phyloP scores from a whole-genome alignment of 1,140 invertebrate species.

The Philotrypesis tridentata region DNA sequence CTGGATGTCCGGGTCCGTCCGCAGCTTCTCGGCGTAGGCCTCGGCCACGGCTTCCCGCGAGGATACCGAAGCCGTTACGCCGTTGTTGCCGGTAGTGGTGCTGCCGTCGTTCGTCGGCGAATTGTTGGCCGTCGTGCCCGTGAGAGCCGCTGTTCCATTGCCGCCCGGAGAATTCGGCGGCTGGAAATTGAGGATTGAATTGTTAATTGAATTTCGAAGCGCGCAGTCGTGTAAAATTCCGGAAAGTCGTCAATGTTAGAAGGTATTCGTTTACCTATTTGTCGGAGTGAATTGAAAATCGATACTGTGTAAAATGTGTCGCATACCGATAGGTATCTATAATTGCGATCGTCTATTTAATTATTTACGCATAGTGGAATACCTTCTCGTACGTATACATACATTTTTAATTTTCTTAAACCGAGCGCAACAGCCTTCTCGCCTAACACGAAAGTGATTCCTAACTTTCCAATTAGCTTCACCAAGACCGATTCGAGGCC shows the following conservation, averaged over 20 bases:
- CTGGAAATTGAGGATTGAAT: slow-evolving; percentile 2
- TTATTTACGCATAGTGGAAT: too few relatives aligned
- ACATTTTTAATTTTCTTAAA: too few relatives aligned
- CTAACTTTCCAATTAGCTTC: neutral
- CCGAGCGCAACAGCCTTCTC: neutral
- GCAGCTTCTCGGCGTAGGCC: slow-evolving; percentile 87
- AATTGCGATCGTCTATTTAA: too few relatives aligned
- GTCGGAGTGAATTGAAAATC: too few relatives aligned
- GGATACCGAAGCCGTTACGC: slow-evolving; percentile 54
- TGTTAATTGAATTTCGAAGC: neutral
- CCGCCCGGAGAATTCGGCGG: slow-evolving; percentile 53
- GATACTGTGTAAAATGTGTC: too few relatives aligned
- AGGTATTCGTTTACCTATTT: too few relatives aligned
- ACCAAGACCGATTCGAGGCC: neutral
- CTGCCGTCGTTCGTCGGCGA: slow-evolving; percentile 56
- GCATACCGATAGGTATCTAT: too few relatives aligned
- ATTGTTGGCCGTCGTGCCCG: slow-evolving; percentile 69
- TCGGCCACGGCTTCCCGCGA: slow-evolving; percentile 77
- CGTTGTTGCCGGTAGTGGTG: slow-evolving; percentile 10
- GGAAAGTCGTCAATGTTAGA: too few relatives aligned
- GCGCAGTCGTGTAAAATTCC: too few relatives aligned
- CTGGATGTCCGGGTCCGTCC: slow-evolving; percentile 84
- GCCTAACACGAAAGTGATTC: slow-evolving; percentile 17
- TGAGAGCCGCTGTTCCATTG: slow-evolving; percentile 63
- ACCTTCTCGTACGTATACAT: too few relatives aligned